Base-by-base conservation (phyloP, 2,888 invertebrate species). In the Anorthoa munda region DNA sequence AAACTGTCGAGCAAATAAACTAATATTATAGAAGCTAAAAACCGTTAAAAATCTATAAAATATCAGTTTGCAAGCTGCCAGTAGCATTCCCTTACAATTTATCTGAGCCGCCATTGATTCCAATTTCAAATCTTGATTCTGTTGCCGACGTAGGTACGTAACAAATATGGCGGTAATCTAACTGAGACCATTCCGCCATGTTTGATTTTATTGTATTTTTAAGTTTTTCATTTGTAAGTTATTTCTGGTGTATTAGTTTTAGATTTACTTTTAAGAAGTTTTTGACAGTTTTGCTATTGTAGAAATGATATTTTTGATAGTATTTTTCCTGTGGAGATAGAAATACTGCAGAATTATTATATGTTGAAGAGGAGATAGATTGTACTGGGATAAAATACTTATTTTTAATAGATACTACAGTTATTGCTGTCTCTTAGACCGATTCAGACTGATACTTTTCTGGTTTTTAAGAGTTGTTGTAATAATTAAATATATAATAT, bases 61-160 rank as follows among this genome's bases (percentile, higher is more conserved):
- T 63, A 72, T 45, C 63, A 72, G 45, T 61, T 50, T 46, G 4
- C 18, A 56, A 21, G 31, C 77, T 82, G 82, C 61, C 77, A 84
- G 18, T n/a, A 53, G 12, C 84, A 84, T 51, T 59, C 21, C 31
- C 31, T 50, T 9, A 67, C 84, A 75, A 85, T 82, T 80, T 86
- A 85, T 85, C 86, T 84, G 64, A 58, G 45, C 74, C 56, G 79
- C 80, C 68, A 72, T 82, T 80, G 86, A 80, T 79, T 84, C 81
- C 80, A 72, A 84, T 76, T 81, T 79, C 80, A 80, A 81, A 86
- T 86, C 87, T 83, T 50, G 81, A 70, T 75, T 83, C 85, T 86
- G 85, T 69, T 51, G 51, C 60, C 72, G 86, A 86, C 83, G 39
- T 65, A 48, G 55, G 68, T 59, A 31, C 31, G 31, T 39, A 39